These are phyloP conservation scores for Xestoiulus laeticollis DNA, from an alignment of 2,888 invertebrate genomes.

Conservation along the genomic window DNA sequence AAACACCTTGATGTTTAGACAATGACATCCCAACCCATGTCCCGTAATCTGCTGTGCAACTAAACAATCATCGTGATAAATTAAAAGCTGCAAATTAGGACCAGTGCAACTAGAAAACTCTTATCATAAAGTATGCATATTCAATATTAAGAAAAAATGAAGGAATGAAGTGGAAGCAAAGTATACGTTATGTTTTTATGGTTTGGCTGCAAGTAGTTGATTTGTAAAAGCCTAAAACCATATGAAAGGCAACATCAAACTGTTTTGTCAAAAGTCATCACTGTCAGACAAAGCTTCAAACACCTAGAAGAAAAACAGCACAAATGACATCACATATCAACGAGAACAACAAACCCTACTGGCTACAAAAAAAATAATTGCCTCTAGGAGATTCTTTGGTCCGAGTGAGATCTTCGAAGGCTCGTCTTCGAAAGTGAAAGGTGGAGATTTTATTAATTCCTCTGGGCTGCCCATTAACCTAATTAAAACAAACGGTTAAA, in stretches of 20 bases:
- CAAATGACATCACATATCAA: neutral
- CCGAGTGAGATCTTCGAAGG: constrained; percentile 46
- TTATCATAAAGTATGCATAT: neutral
- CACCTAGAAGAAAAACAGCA: neutral
- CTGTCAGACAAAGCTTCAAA: constrained; percentile 22
- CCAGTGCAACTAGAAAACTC: neutral
- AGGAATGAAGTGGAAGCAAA: neutral
- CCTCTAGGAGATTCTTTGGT: constrained; percentile 49
- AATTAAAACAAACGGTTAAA: neutral
- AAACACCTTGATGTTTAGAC: neutral
- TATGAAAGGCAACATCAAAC: neutral
- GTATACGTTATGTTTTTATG: neutral
- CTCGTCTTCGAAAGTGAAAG: neutral
- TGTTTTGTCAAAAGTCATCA: neutral
- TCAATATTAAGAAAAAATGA: neutral
- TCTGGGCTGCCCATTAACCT: neutral
- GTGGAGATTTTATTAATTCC: neutral
- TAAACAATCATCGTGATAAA: neutral
- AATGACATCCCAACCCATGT: neutral
- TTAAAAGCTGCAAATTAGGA: neutral
- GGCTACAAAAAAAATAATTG: neutral
- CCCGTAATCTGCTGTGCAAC: neutral
- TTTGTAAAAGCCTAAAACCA: neutral
- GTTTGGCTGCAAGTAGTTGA: neutral
- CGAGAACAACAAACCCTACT: neutral